Percentiles rank a stretch among this genome's conserved stretches.
Evolutionary conservation across 2,888 invertebrate species (phyloP).

Genomic region (Pseudococcus longispinus): DNA sequence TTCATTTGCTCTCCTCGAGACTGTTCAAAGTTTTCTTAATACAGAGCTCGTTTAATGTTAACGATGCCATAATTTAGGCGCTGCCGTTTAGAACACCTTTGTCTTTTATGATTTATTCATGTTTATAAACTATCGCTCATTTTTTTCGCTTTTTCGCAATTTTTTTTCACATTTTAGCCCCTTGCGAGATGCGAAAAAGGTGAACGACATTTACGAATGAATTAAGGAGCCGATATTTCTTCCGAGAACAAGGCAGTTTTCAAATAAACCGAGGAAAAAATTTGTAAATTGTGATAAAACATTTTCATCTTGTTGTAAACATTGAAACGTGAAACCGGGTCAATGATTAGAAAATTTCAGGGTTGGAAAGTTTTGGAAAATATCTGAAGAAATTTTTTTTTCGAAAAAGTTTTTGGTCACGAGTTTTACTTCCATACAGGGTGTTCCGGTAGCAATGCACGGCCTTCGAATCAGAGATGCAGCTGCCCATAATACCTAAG

Average conservation of each 20-base stretch:
- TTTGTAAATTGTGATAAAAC: not conserved
- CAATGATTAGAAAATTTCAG: not conserved
- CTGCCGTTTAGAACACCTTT: not conserved
- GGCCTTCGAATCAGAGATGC: too few species aligned
- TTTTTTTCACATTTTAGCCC: not conserved
- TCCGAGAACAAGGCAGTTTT: not conserved
- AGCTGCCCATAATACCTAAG: too few species aligned
- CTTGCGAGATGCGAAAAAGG: not conserved
- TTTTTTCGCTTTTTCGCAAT: not conserved
- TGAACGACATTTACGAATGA: conserved; percentile 8
- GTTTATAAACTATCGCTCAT: conserved; percentile 20
- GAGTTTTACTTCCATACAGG: too few species aligned
- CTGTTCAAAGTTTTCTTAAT: conserved; percentile 10
- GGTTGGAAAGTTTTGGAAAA: not conserved
- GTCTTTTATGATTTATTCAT: conserved; percentile 24
- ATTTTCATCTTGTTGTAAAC: not conserved
- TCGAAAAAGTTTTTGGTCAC: too few species aligned
- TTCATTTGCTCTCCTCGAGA: not conserved
- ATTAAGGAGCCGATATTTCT: not conserved
- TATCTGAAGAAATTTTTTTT: not conserved
- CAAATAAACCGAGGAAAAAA: not conserved
- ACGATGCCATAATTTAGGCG: conserved; percentile 18
- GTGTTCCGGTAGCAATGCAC: too few species aligned
- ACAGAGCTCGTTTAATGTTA: conserved; percentile 28
- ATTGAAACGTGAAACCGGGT: too few species aligned